Base-by-base conservation (phyloP, 2,797 vertebrate species). In the Spondyliosoma cantharus region DNA sequence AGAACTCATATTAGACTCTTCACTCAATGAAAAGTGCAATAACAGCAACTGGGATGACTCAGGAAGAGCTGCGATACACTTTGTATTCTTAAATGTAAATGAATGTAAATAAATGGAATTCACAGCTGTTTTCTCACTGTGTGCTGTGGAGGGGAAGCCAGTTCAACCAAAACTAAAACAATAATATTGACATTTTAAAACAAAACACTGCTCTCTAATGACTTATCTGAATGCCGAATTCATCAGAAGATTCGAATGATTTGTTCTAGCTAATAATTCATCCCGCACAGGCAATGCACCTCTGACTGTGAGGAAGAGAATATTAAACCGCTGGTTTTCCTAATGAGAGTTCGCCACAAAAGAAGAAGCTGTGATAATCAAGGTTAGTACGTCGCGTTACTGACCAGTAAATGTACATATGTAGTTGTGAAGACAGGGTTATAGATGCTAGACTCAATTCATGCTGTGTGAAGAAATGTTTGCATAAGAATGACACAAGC, bases 401-500 rank as follows among this genome's bases (percentile, higher is more conserved):
- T 14, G 19, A 20, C 0, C 14, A 1, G 8, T 7, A 1, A 1
- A 50, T 29, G 16, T 20, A 3, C 4, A 5, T 5, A 5, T 27
- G 16, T 8, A 1, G 1, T 0, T 5, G 14, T 48, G 3, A 15
- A 25, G 13, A 42, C 3, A 7, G 1, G 4, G 17, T 7, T 2
- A 50, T 25, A 43, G 0, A 27, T 16, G 12, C 43, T 8, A 5
- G 0, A 17, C 7, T 56, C 3, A 56, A 16, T 5, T 46, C 0
- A 7, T 5, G 20, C 2, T 17, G 5, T 43, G 2, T 7, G 1
- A 42, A 14, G 0, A 60, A 37, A 13, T 24, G 64, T 20, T 87
- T 89, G 71, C 25, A 67, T 85, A 79, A 82, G 15, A 60, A 24
- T 48, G 80, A 86, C 77, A 65, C 15, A 13, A 14, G 19, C 2